phyloP scores from a whole-genome alignment of 2,888 invertebrate species.

The Catocala nupta region DNA sequence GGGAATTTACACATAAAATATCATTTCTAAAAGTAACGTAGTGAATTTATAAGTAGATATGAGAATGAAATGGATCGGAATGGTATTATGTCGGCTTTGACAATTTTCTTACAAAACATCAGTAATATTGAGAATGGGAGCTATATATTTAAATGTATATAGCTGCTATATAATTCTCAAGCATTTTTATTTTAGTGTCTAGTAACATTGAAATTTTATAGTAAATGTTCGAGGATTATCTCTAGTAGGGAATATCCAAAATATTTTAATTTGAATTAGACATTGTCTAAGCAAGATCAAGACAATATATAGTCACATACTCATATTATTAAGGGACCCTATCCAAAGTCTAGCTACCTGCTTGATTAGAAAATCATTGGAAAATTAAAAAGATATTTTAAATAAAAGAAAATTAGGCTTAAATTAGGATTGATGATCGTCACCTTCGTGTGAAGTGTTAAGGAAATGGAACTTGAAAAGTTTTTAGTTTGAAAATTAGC shows the following conservation, averaged over 20 bases:
- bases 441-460: slow-evolving; percentile 20
- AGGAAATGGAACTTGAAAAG: slow-evolving; percentile 46
- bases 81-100: not conserved
- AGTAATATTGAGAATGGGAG: too few relatives aligned
- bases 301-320: slow-evolving; percentile 24
- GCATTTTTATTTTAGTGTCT: too few relatives aligned
- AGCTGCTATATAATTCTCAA: too few relatives aligned
- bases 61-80: not conserved
- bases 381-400: slow-evolving; percentile 28
- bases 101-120: too few relatives aligned
- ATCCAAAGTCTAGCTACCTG: slow-evolving; percentile 37
- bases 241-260: not conserved
- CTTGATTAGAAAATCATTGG: slow-evolving; percentile 20
- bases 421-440: slow-evolving; percentile 27
- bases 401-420: slow-evolving; percentile 34
- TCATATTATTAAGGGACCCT: slow-evolving; percentile 37
- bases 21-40: slow-evolving; percentile 19
- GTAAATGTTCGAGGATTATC: too few relatives aligned
- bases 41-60: not conserved
- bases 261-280: slow-evolving; percentile 19
- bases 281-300: slow-evolving; percentile 11
- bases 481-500: slow-evolving; percentile 41
- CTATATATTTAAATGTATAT: too few relatives aligned
- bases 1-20: slow-evolving; percentile 29
- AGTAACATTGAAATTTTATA: too few relatives aligned